Evolutionary conservation across 2,888 invertebrate species (phyloP).

Genomic region (Diachrysia chrysitis): DNA sequence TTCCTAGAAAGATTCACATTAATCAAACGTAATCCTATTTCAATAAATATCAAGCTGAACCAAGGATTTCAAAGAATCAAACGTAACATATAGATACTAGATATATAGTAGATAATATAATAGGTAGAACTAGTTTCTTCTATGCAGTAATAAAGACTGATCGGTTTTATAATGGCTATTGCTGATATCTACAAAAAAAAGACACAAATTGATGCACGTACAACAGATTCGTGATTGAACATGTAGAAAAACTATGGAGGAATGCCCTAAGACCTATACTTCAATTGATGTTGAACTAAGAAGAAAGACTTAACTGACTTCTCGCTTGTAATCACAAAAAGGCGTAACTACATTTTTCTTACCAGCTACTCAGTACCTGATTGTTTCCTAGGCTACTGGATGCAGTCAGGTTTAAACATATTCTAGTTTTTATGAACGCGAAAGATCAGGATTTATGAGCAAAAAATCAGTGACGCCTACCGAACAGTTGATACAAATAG

Average conservation of each 20-base stretch:
- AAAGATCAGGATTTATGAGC: too few relatives aligned
- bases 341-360: too few relatives aligned
- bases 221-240: background rate
- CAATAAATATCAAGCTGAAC: background rate
- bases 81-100: background rate
- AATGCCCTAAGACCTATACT: background rate
- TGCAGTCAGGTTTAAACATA: too few relatives aligned
- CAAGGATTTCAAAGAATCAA: background rate
- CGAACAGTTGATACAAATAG: too few relatives aligned
- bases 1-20: background rate
- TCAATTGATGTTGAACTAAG: background rate
- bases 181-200: background rate
- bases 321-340: too few relatives aligned
- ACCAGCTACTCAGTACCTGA: too few relatives aligned
- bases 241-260: background rate
- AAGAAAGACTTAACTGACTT: too few relatives aligned
- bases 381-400: too few relatives aligned
- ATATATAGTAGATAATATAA: background rate
- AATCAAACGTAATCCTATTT: slow-evolving; percentile 3
- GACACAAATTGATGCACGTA: background rate
- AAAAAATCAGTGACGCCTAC: too few relatives aligned
- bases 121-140: background rate
- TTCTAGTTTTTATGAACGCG: too few relatives aligned
- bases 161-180: background rate
- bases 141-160: background rate